phyloP scores from a whole-genome alignment of 2,113 vertebrate genomes.

The Irena cyanogastra region DNA sequence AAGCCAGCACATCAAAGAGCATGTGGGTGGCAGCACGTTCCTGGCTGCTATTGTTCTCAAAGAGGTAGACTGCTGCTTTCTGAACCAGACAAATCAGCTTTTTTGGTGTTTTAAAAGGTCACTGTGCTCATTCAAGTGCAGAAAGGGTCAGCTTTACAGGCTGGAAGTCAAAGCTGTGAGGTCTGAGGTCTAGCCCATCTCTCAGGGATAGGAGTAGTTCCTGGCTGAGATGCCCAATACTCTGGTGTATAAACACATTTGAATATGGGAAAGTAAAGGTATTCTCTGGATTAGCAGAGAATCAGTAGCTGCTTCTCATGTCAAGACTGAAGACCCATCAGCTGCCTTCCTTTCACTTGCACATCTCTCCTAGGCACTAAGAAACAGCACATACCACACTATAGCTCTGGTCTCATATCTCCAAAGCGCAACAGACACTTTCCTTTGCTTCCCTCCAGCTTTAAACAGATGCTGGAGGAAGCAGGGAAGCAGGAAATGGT shows the following conservation, averaged over 20 bases:
- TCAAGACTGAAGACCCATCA: background rate
- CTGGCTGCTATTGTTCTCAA: background rate
- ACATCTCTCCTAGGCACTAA: background rate
- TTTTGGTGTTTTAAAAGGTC: background rate
- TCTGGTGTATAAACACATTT: background rate
- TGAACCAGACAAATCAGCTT: background rate
- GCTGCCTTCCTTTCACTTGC: background rate
- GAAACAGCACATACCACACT: background rate
- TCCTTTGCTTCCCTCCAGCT: background rate
- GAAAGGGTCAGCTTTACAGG: background rate
- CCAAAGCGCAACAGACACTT: background rate
- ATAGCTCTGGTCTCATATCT: background rate
- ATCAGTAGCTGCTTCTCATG: background rate
- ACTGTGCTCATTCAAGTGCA: background rate
- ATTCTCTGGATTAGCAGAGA: background rate
- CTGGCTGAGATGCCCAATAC: background rate
- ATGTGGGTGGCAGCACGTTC: background rate
- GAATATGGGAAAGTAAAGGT: background rate
- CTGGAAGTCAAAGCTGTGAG: background rate
- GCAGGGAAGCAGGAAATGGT: background rate
- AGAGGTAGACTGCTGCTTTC: background rate
- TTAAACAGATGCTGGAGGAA: background rate
- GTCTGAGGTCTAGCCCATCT: background rate
- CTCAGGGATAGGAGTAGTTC: background rate
- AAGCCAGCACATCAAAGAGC: background rate